Conservation (phyloP, 2,888 invertebrate genomes). For the Escarpia spicata region DNA sequence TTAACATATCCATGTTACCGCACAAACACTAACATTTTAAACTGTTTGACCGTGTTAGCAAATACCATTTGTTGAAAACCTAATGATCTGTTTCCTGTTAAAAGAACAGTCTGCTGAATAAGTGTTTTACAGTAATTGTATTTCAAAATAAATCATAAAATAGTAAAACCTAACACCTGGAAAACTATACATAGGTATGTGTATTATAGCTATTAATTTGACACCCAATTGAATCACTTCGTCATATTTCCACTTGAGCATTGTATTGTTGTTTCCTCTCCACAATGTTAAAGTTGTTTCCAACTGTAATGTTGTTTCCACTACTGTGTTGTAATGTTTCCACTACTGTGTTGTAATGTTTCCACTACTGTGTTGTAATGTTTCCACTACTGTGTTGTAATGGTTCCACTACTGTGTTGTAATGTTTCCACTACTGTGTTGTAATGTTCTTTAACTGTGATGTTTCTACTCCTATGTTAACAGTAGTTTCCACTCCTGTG, state of each 20-base stretch:
- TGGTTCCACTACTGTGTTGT: not conserved
- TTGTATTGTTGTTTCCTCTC: no score
- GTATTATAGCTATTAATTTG: not conserved
- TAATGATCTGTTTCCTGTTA: not conserved
- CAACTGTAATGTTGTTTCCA: no score
- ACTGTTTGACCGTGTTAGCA: not conserved
- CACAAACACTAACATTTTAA: not conserved
- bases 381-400: not conserved
- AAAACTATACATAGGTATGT: not conserved
- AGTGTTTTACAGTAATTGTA: not conserved
- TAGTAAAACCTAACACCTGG: not conserved
- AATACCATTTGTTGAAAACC: no score
- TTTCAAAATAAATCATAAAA: not conserved
- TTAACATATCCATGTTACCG: not conserved
- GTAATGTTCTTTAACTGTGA: no score
- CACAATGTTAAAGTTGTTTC: no score
- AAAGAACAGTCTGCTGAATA: not conserved
- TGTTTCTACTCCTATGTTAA: no score
- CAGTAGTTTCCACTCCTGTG: no score
- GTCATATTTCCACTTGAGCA: not conserved
- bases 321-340: no score
- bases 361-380: no score
- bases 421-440: not conserved
- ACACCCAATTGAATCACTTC: not conserved
- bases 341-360: no score